Percentiles rank a stretch among this genome's conserved stretches.
phyloP scores from a whole-genome alignment of 2,888 invertebrate species.

The Fragum fragum region DNA sequence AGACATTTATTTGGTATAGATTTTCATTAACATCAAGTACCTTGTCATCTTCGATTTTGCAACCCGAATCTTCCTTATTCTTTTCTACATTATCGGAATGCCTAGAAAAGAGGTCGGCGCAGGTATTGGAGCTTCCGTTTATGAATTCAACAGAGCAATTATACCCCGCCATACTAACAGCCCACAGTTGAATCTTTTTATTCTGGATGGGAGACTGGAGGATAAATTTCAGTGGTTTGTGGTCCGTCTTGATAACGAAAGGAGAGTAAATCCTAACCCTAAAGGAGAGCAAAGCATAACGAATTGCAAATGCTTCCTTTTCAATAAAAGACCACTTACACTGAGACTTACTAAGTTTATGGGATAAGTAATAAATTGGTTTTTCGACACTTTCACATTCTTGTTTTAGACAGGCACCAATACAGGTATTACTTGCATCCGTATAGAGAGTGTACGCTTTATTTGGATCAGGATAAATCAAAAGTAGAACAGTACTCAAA shows the following conservation, averaged over 20 bases:
- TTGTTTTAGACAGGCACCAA: conserved; percentile 36
- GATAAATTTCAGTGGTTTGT: conserved; percentile 48
- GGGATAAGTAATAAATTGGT: conserved; percentile 35
- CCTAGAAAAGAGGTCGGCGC: conserved; percentile 21
- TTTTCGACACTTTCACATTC: conserved; percentile 26
- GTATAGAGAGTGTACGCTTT: too few relatives aligned
- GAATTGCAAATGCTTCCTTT: conserved; percentile 46
- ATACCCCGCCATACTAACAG: conserved; percentile 34
- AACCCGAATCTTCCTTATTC: too few relatives aligned
- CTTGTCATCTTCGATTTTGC: too few relatives aligned
- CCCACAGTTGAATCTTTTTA: too few relatives aligned
- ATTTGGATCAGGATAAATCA: conserved; percentile 41
- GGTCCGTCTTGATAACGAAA: conserved; percentile 48
- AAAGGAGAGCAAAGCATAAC: conserved; percentile 38
- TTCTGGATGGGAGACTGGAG: conserved; percentile 52
- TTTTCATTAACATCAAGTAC: too few relatives aligned
- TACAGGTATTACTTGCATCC: conserved; percentile 17
- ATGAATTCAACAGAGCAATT: conserved; percentile 54
- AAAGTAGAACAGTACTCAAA: conserved; percentile 34
- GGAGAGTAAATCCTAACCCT: too few relatives aligned
- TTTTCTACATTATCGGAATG: too few relatives aligned
- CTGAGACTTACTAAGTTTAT: conserved; percentile 43
- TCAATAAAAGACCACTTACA: conserved; percentile 36
- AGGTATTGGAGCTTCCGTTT: conserved; percentile 12
- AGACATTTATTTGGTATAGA: too few relatives aligned